These are phyloP conservation scores for Xenentodon cancila DNA, from an alignment of 2,797 vertebrate species.

Conservation along the genomic window DNA sequence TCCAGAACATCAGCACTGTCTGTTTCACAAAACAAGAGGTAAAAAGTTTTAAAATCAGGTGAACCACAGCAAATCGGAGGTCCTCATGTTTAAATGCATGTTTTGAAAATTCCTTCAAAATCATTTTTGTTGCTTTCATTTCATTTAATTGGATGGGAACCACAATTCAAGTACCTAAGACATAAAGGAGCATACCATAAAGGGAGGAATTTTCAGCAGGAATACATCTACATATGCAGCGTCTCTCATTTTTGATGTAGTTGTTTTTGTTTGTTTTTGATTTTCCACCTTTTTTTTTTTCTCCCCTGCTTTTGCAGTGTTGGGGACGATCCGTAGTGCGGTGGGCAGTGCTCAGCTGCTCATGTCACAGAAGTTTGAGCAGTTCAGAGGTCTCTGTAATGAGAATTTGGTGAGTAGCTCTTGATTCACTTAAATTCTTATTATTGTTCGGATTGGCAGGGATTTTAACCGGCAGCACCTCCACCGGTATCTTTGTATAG, in stretches of 20 bases:
- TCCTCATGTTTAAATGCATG: neutral
- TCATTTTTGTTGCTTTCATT: neutral
- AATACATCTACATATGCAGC: no score
- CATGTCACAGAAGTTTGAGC: constrained; percentile 98
- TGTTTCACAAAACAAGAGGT: neutral
- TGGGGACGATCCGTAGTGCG: constrained; percentile 96
- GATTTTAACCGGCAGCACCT: no score
- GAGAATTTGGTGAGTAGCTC: constrained; percentile 94
- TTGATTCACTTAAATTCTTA: no score
- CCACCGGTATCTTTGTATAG: no score
- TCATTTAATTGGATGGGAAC: neutral
- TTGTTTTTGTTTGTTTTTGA: neutral
- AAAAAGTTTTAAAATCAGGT: neutral
- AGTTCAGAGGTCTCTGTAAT: constrained; percentile 97
- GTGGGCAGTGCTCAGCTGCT: constrained; percentile 97
- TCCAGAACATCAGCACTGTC: constrained; percentile 2
- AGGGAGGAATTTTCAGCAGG: constrained; percentile 1
- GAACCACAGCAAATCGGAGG: neutral
- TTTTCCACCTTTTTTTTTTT: neutral
- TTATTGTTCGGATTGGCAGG: no score
- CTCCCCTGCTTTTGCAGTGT: constrained; percentile 77
- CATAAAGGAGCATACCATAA: neutral
- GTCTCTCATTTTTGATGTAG: neutral
- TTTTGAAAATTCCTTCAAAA: neutral
- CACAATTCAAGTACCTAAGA: neutral